A percentile compares a stretch with the other conserved stretches of the same genome.
Conservation (phyloP, 2,888 invertebrate genomes). For the Perdita meconis region DNA sequence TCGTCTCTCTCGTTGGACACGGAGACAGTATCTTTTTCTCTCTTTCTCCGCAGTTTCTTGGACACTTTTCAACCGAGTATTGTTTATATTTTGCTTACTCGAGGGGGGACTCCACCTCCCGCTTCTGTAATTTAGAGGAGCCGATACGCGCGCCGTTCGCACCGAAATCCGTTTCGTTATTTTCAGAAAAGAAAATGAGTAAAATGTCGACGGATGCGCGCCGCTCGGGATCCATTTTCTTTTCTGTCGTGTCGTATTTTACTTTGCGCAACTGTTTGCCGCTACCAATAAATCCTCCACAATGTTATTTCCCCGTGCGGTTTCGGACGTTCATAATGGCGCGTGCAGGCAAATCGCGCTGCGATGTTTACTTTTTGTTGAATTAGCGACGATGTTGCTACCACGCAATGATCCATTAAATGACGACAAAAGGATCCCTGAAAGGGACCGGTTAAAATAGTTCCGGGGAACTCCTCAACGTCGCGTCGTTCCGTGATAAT, state of each 20-base stretch:
- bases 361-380: constrained; percentile 23
- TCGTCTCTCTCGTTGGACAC: background rate
- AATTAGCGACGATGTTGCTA: too few species aligned
- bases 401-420: background rate
- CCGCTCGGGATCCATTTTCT: constrained; percentile 12
- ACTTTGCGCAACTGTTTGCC: background rate
- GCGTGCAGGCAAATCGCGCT: background rate
- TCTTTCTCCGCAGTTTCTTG: constrained; percentile 17
- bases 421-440: background rate
- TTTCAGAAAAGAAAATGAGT: constrained; percentile 33
- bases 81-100: constrained; percentile 52
- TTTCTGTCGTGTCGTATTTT: constrained; percentile 10
- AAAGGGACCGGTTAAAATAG: background rate
- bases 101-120: too few species aligned
- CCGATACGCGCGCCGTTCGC: constrained; percentile 22
- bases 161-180: constrained; percentile 28
- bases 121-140: constrained; percentile 13
- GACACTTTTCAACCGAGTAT: constrained; percentile 45
- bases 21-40: too few species aligned
- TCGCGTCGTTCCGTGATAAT: background rate
- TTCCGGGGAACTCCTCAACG: too few species aligned
- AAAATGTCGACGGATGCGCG: constrained; percentile 2
- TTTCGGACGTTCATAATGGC: constrained; percentile 5
- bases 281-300: constrained; percentile 22
- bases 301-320: background rate